A percentile compares a stretch with the other conserved stretches of the same genome.
These are phyloP conservation scores for Anthopleura sola DNA, from an alignment of 64 coral and sea anemone genomes.

Conservation along the genomic window DNA sequence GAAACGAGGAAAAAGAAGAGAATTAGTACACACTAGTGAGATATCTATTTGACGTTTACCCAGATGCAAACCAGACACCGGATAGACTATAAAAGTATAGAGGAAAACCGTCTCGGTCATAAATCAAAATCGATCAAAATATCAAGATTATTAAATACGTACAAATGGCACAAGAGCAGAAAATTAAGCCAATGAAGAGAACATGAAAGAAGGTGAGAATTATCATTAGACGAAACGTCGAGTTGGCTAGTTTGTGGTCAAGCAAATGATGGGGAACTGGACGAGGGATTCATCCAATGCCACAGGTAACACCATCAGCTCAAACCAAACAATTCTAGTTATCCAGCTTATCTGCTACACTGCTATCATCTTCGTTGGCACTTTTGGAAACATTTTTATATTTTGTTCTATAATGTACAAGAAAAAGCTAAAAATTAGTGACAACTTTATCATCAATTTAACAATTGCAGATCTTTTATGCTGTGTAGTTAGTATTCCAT, in stretches of 20 bases:
- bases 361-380: slow-evolving; percentile 40
- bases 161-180: background rate
- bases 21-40: too few species aligned
- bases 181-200: background rate
- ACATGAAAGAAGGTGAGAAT: background rate
- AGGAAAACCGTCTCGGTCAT: background rate
- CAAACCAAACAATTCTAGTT: background rate
- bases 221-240: background rate
- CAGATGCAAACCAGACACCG: background rate
- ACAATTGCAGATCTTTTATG: slow-evolving; percentile 47
- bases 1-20: too few species aligned
- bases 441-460: slow-evolving; percentile 66
- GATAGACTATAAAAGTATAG: background rate
- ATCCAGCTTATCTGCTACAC: slow-evolving; percentile 40
- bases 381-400: slow-evolving; percentile 54
- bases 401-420: slow-evolving; percentile 16
- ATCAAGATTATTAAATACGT: background rate
- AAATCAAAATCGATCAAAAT: background rate
- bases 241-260: background rate
- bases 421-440: slow-evolving; percentile 42
- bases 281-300: background rate
- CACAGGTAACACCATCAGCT: background rate
- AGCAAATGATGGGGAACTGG: background rate
- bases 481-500: slow-evolving; percentile 50
- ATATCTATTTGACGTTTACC: background rate